Percentiles rank a stretch among this genome's conserved stretches.
phyloP scores from a whole-genome alignment of 2,888 invertebrate species.

The Melinaea marsaeus region DNA sequence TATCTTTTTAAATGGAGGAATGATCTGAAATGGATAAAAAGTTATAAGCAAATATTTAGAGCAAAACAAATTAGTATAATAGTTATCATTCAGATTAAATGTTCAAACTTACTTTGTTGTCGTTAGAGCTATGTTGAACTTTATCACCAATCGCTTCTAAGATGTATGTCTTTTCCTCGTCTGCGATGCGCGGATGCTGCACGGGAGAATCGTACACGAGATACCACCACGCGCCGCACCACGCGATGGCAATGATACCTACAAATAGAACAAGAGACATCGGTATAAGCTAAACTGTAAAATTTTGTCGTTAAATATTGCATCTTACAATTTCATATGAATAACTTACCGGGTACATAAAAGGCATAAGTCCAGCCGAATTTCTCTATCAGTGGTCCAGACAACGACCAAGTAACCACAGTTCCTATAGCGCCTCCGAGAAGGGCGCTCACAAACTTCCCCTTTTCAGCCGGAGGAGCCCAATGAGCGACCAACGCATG shows the following conservation, averaged over 20 bases:
- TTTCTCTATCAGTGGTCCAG: slow-evolving; percentile 80
- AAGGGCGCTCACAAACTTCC: slow-evolving; percentile 81
- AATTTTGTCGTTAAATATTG: too few relatives aligned
- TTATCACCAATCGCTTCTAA: slow-evolving; percentile 78
- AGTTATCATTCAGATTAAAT: too few relatives aligned
- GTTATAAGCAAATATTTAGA: background rate
- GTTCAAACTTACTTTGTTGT: slow-evolving; percentile 48
- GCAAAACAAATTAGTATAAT: too few relatives aligned
- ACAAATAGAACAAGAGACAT: slow-evolving; percentile 25
- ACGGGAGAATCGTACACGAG: slow-evolving; percentile 81
- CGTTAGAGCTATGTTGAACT: slow-evolving; percentile 64
- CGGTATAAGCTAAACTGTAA: background rate
- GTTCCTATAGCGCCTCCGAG: slow-evolving; percentile 86
- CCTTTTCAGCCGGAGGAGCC: slow-evolving; percentile 85
- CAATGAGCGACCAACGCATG: slow-evolving; percentile 83
- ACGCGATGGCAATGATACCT: slow-evolving; percentile 74
- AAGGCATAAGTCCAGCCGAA: slow-evolving; percentile 84
- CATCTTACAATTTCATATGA: too few relatives aligned
- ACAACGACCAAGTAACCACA: slow-evolving; percentile 82
- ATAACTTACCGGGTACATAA: slow-evolving; percentile 74
- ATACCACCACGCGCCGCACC: slow-evolving; percentile 78
- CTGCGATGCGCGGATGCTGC: slow-evolving; percentile 79
- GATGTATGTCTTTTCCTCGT: slow-evolving; percentile 81
- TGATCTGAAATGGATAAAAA: slow-evolving; percentile 60
- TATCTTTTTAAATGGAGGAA: slow-evolving; percentile 81